A percentile compares a stretch with the other conserved stretches of the same genome.
Evolutionary conservation across 2,113 vertebrate genomes (phyloP).

Genomic region (Brevimyrus niger): DNA sequence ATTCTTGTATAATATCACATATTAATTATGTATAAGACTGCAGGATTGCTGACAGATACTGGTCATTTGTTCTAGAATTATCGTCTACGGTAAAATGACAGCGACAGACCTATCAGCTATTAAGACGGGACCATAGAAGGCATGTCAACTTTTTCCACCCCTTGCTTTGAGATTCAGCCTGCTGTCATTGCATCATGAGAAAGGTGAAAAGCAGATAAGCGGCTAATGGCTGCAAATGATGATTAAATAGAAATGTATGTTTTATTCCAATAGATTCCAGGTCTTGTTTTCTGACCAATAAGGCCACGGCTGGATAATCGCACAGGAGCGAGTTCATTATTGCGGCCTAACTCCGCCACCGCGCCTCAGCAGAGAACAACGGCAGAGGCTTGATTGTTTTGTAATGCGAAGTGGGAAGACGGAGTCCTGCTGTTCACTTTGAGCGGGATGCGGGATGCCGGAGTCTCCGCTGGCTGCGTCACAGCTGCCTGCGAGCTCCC

Average conservation of each 20-base stretch:
- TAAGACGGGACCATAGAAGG: background rate
- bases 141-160: background rate
- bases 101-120: background rate
- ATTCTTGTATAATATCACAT: background rate
- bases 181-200: background rate
- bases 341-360: background rate
- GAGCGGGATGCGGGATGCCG: background rate
- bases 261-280: background rate
- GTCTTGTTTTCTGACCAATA: background rate
- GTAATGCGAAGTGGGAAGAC: background rate
- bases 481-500: background rate
- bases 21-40: background rate
- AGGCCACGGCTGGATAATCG: background rate
- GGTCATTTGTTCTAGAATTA: background rate
- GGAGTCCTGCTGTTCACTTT: background rate
- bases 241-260: background rate
- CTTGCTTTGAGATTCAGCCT: background rate
- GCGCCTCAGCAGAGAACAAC: background rate
- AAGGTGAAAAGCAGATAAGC: background rate
- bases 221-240: background rate
- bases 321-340: background rate
- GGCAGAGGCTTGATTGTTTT: background rate
- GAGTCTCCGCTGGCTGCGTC: background rate
- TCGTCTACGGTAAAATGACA: background rate
- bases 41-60: background rate